Conservation (phyloP, 2,888 invertebrate species). For the Zeuzera pyrina region DNA sequence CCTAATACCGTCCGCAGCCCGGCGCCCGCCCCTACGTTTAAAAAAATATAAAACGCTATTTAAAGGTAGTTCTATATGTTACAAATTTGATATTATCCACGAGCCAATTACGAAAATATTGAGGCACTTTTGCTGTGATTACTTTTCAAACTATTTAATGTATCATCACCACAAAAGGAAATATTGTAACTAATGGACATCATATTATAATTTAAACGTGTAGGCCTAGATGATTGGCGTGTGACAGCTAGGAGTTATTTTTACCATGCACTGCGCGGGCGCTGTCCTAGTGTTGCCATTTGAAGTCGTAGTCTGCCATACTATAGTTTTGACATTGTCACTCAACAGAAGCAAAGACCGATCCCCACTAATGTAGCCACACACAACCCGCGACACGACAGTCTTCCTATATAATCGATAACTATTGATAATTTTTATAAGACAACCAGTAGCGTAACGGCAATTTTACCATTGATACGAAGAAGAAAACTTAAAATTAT, state of each 20-base stretch:
- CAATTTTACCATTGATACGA: slow-evolving; percentile 27
- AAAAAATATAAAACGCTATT: slow-evolving; percentile 67
- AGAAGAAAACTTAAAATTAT: slow-evolving; percentile 59
- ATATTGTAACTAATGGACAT: no score
- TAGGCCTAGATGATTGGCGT: slow-evolving; percentile 29
- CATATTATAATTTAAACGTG: slow-evolving; percentile 27
- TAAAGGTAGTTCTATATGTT: slow-evolving; percentile 51
- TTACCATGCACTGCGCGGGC: no score
- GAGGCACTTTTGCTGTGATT: slow-evolving; percentile 57
- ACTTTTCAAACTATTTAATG: slow-evolving; percentile 17
- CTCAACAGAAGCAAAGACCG: slow-evolving; percentile 22
- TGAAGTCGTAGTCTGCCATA: no score
- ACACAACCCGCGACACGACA: slow-evolving; percentile 24
- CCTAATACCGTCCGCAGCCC: slow-evolving; percentile 26
- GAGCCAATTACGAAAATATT: slow-evolving; percentile 36
- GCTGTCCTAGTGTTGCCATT: no score
- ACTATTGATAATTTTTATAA: slow-evolving; percentile 12
- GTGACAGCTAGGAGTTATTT: no score
- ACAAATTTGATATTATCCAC: slow-evolving; percentile 38
- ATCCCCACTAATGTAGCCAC: slow-evolving; percentile 23
- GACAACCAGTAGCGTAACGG: slow-evolving; percentile 41
- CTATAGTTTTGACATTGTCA: slow-evolving; percentile 15
- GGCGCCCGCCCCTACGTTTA: slow-evolving; percentile 42
- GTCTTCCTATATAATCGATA: slow-evolving; percentile 20
- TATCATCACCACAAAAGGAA: slow-evolving; percentile 44